Base-by-base conservation (phyloP, 2,888 invertebrate species). In the Allolobophora icterica region DNA sequence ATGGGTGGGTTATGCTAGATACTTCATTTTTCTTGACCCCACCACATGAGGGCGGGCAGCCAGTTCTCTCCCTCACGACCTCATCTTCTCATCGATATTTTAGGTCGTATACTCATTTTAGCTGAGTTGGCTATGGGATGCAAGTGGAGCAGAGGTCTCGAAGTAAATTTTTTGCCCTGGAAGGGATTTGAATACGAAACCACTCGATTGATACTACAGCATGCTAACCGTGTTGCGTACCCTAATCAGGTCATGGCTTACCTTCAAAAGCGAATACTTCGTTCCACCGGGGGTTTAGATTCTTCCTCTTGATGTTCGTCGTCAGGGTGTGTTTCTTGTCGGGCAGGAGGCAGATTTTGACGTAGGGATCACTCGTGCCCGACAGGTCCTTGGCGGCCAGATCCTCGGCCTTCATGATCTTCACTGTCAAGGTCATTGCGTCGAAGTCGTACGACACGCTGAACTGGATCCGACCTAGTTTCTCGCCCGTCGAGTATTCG, bases 231-330 rank as follows among this genome's bases (percentile, higher is more conserved):
- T 13, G 40, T 8, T 5, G 5, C 13, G 40, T 40, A 8, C 5
- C 40, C 13, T 40, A 5, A 19, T 24, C 52, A 52, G 24, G 15
- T 4, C 15, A 3, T 71, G 21, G 24, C 84, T 84, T 17, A 91
- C 96, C 98, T 95, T 95, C 95, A 94, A 95, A 95, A 42, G 94
- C 94, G 93, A 95, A 95, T 90, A 94, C 94, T 93, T 95, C 95
- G 93, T 95, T 95, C 95, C 95, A 95, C 89, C 94, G 93, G 8
- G 95, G 95, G 92, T 95, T 95, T 91, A 95, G 93, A 92, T 95
- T 95, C 92, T 94, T 94, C 93, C 95, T 94, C 93, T 95, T 95
- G 91, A 95, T 94, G 93, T 95, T 95, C 38, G 95, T 95, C 91
- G 94, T 94, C 91, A 95, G 93, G 93, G 95, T 95, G 92, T 92